Conservation (phyloP, 2,888 invertebrate genomes). For the Patella ulyssiponensis region DNA sequence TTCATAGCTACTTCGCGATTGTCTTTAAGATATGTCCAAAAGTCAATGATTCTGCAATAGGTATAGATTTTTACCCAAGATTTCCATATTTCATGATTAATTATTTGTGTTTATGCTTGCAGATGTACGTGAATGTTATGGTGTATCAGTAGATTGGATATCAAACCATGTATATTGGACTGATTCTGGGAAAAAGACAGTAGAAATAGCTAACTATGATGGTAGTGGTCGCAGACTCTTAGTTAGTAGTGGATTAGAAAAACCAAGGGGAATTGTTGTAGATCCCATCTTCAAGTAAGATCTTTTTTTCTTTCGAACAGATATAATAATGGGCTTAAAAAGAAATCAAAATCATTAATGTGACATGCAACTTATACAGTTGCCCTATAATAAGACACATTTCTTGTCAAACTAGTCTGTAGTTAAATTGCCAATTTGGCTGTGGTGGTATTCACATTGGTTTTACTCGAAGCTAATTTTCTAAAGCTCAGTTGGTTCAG, state of each 20-base stretch:
- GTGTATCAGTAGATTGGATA: constrained; percentile 64
- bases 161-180: constrained; percentile 67
- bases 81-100: not conserved
- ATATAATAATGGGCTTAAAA: too few relatives aligned
- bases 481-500: too few relatives aligned
- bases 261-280: constrained; percentile 62
- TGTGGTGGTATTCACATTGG: too few relatives aligned
- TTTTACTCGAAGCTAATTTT: too few relatives aligned
- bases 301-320: too few relatives aligned
- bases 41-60: not conserved
- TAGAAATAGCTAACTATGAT: constrained; percentile 65
- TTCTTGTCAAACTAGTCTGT: too few relatives aligned
- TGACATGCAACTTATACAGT: too few relatives aligned
- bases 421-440: too few relatives aligned
- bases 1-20: too few relatives aligned
- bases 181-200: constrained; percentile 53
- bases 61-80: not conserved
- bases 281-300: constrained; percentile 64
- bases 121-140: constrained; percentile 61
- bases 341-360: too few relatives aligned
- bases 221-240: constrained; percentile 56
- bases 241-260: constrained; percentile 49
- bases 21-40: not conserved
- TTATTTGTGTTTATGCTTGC: constrained; percentile 23
- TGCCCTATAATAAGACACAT: too few relatives aligned